Percentiles rank a stretch among this genome's conserved stretches.
Conservation (phyloP, 2,797 vertebrate species). For the Melanotaenia nigrans region DNA sequence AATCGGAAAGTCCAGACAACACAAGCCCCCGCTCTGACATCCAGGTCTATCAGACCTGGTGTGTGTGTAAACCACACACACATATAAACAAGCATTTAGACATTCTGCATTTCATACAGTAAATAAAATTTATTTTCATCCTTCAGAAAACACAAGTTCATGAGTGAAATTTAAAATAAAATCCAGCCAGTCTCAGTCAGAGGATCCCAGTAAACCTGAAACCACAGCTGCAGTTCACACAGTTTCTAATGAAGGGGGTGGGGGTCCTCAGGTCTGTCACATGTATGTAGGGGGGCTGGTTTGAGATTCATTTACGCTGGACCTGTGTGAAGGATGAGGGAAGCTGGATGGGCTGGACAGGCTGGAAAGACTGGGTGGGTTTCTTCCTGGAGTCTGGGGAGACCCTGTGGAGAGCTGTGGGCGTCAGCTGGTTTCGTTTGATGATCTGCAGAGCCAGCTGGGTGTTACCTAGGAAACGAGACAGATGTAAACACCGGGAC, state of each 20-base stretch:
- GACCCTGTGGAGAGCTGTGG: conserved; percentile 85
- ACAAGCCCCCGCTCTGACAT: too few species aligned
- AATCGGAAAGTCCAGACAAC: too few species aligned
- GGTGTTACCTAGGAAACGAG: conserved; percentile 85
- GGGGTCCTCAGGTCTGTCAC: background rate
- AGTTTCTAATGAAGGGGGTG: conserved; percentile 30
- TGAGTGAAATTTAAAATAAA: conserved; percentile 44
- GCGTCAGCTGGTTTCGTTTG: conserved; percentile 97
- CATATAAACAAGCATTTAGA: too few species aligned
- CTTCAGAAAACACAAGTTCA: conserved; percentile 56
- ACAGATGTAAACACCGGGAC: background rate
- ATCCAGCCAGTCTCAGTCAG: conserved; percentile 33
- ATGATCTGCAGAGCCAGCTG: conserved; percentile 99
- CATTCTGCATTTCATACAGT: conserved; percentile 34
- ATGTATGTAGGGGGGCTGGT: background rate
- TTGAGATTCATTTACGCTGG: conserved; percentile 89
- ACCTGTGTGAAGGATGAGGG: conserved; percentile 90
- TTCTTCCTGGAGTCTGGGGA: conserved; percentile 91
- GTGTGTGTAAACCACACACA: too few species aligned
- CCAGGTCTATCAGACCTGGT: too few species aligned
- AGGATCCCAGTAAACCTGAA: conserved; percentile 14
- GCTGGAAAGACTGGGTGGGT: conserved; percentile 83
- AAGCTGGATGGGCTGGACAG: conserved; percentile 81
- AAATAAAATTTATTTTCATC: conserved; percentile 81
- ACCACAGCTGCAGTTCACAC: background rate